phyloP scores from a whole-genome alignment of 2,888 invertebrate genomes.

The Pyrrhosoma nymphula region DNA sequence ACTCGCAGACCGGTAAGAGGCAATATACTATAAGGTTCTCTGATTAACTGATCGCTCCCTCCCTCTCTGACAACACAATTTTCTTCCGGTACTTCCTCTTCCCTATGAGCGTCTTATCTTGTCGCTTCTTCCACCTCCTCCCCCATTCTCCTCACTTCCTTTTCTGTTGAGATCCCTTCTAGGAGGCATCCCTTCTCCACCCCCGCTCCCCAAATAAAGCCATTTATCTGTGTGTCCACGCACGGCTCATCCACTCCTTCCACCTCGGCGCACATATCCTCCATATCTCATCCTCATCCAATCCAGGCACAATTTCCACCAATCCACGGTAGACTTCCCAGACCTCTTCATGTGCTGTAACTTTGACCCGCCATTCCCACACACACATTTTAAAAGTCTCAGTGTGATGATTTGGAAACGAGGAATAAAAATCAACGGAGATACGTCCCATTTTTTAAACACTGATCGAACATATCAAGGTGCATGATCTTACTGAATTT shows the following conservation, averaged over 20 bases:
- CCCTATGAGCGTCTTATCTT: not conserved
- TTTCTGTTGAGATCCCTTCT: not conserved
- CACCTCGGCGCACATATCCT: not conserved
- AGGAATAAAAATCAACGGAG: too few relatives aligned
- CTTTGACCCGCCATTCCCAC: not conserved
- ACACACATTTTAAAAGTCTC: not conserved
- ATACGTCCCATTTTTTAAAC: too few relatives aligned
- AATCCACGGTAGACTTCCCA: too few relatives aligned
- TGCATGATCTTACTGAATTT: too few relatives aligned
- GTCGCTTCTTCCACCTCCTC: not conserved
- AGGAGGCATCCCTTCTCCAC: not conserved
- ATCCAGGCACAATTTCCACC: not conserved
- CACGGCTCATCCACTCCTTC: not conserved
- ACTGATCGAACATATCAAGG: too few relatives aligned
- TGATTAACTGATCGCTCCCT: not conserved
- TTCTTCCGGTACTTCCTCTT: not conserved
- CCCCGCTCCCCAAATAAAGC: not conserved
- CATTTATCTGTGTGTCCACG: not conserved
- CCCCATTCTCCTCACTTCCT: not conserved
- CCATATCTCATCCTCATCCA: not conserved
- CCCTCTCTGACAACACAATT: not conserved
- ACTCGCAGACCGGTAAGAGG: not conserved
- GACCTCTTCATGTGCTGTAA: too few relatives aligned
- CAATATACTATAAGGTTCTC: not conserved
- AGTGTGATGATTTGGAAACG: too few relatives aligned